Evolutionary conservation across 1,140 invertebrate species (phyloP), one percentile per base, ranked within the genome.

Genomic region (Arctopsyche grandis): DNA sequence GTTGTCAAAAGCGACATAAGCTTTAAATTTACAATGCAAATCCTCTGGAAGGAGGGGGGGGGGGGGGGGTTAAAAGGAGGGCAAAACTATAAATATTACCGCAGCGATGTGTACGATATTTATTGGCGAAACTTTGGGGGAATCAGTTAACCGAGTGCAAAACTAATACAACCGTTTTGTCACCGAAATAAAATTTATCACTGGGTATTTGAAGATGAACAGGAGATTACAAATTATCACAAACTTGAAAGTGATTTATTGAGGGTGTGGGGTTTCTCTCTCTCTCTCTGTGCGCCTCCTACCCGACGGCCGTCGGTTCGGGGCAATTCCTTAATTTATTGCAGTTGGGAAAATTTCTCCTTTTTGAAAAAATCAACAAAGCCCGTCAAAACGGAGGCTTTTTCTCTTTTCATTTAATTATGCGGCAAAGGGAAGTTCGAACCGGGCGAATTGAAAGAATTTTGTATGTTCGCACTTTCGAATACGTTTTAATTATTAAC

Each of bases 161-260:
- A 16, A 52, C 48, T 16, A 52, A 52, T 16, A 52, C 10, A 66
- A 26, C 22, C 63, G 63, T 66, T 66, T 66, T 66, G 63, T 66
- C 63, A 29, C 63, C 63, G 63, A 66, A 26, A 66, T 66, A 66
- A 66, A 66, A 66, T 66, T 66, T 66, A 66, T 66, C 63, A 22
- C n/a, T 9, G 63, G 63, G 19, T 26, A 66, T 66, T 66, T 22
- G 63, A 66, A 66, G 63, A 66, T 66, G 63, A 66, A 66, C 63
- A 24, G 63, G 19, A 66, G 63, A 66, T 66, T 66, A 66, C 63
- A 66, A 66, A 66, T 66, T 66, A 66, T 66, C 63, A 22, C 63
- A 26, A 66, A 66, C 22, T 66, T 26, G 19, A 26, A 10, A 29
- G 63, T 66, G 63, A 66, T 66, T 66, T 66, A 66, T 66, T 26